These are phyloP conservation scores for Lepus oiostolus DNA, from an alignment of 2,797 vertebrate species.

Conservation along the genomic window DNA sequence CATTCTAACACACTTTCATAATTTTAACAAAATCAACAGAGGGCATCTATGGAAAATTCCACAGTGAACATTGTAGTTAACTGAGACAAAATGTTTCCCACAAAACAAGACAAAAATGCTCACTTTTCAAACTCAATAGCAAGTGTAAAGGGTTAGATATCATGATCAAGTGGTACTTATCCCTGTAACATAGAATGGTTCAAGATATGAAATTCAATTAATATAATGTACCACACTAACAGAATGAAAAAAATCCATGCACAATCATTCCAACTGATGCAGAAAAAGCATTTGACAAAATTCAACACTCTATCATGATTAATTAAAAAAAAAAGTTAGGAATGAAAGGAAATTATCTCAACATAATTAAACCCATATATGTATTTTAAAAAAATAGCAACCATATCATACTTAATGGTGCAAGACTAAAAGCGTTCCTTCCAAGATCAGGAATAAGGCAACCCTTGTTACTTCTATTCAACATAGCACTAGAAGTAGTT, in stretches of 20 bases:
- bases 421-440: not conserved
- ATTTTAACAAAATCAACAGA: slow-evolving; percentile 36
- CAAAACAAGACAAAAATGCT: slow-evolving; percentile 31
- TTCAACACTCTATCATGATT: slow-evolving; percentile 29
- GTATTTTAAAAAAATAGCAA: not conserved
- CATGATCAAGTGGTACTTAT: not conserved
- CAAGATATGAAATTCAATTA: slow-evolving; percentile 38
- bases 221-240: slow-evolving; percentile 6
- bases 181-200: not conserved
- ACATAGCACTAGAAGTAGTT: not conserved
- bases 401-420: not conserved
- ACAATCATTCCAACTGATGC: not conserved
- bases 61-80: not conserved
- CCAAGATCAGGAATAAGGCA: not conserved
- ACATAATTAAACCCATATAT: not conserved
- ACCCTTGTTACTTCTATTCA: not conserved
- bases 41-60: not conserved
- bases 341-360: not conserved
- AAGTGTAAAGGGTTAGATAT: not conserved
- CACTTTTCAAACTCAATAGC: slow-evolving; percentile 14
- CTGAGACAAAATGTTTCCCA: slow-evolving; percentile 1
- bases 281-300: slow-evolving; percentile 26
- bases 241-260: not conserved
- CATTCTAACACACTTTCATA: slow-evolving; percentile 7
- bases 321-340: not conserved